Evolutionary conservation across 2,113 vertebrate species (phyloP).

Genomic region (Pterocles gutturalis): DNA sequence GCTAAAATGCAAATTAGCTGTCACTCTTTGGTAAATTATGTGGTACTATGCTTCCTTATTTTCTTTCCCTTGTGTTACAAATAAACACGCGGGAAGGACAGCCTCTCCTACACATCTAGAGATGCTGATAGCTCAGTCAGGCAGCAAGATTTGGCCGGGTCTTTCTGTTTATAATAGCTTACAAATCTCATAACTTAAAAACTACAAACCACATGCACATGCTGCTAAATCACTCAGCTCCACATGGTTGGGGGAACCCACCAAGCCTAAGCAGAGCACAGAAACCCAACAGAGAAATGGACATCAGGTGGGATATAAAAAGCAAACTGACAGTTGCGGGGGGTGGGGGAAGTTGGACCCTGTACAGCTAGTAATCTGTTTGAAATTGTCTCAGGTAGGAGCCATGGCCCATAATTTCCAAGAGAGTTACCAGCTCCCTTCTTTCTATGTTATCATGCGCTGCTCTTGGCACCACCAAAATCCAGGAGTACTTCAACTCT

Average conservation of each 20-base stretch:
- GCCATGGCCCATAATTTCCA: background rate
- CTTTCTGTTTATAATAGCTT: constrained; percentile 50
- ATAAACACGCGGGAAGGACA: background rate
- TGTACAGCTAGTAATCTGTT: background rate
- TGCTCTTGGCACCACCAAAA: background rate
- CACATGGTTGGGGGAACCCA: background rate
- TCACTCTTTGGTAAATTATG: constrained; percentile 17
- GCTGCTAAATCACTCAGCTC: background rate
- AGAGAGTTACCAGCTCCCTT: background rate
- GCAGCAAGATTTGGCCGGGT: background rate
- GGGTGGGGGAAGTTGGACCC: background rate
- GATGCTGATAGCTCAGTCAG: constrained; percentile 35
- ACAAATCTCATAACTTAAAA: constrained; percentile 45
- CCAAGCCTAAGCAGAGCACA: background rate
- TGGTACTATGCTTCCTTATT: constrained; percentile 21
- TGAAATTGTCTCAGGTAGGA: background rate
- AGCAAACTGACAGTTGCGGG: background rate
- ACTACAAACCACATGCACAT: background rate
- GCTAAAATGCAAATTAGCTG: constrained; percentile 54
- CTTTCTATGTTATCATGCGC: background rate
- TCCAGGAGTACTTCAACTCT: background rate
- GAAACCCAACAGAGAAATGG: background rate
- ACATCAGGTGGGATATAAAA: background rate
- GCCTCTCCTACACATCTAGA: constrained; percentile 45
- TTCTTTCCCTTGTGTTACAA: constrained; percentile 20